Base-by-base conservation (phyloP, 2,888 invertebrate genomes). In the Sphecodes monilicornis region DNA sequence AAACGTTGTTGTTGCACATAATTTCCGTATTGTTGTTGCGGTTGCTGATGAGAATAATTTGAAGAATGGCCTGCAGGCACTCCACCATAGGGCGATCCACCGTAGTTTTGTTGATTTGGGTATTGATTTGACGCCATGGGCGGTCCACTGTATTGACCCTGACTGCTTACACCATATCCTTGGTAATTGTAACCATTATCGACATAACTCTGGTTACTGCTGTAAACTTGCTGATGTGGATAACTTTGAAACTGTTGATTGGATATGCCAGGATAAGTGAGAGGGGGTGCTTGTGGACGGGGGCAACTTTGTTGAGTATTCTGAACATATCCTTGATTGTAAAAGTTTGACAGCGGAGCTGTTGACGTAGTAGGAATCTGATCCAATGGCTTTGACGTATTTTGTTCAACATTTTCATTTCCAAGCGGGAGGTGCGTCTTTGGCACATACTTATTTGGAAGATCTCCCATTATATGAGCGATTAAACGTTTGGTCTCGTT, bases 401-500 rank as follows among this genome's bases (percentile, higher is more conserved):
- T 69, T 11, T 77, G 60, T 36, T 88, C 84, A 0, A 54, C 29
- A n/a, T 73, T 88, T 3, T 88, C 88, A 11, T 13, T 72, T 13
- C 26, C 39, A 1, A 90, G 81, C 16, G 88, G 83, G 1, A 91
- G 75, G 70, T 94, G 92, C 11, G 92, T 91, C 70, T 93, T 94
- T 3, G 92, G 89, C 16, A 92, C 93, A 75, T 93, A 95, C 81
- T 95, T 93, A 78, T 95, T 95, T 16, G 96, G 95, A 50, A 96
- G 90, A 32, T 96, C 96, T 36, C 96, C 96, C 96, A 97, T 96
- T 29, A 97, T 95, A 91, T 96, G 96, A 0, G 96, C 96, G 85
- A 97, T 97, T 4, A 96, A 92, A 73, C 96, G 96, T 90, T 97
- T 96, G 0, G 96, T 96, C 87, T 96, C 96, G 50, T 95, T 95